Base-by-base conservation (phyloP, 2,888 invertebrate species). In the Chrysolina americana region DNA sequence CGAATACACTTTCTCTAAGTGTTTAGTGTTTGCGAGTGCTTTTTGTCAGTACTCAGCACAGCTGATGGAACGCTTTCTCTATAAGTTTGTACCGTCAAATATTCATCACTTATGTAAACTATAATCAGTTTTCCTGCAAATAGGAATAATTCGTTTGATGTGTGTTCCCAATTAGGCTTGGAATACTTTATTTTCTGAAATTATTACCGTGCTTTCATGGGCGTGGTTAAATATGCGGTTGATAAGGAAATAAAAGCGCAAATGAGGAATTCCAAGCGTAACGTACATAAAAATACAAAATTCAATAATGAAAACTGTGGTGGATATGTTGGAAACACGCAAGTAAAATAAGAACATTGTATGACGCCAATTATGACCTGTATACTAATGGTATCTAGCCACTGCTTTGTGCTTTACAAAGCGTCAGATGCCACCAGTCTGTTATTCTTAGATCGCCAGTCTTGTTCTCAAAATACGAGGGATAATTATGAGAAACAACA, bases 271-370 rank as follows among this genome's bases (percentile, higher is more conserved):
- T 65, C 47, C 19, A 21, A n/a, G 65, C 44, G 65, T 44, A 41
- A 65, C 28, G 66, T 44, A n/a, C 28, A 66, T 66, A 66, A 28
- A 59, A 44, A 66, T 50, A 66, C 21, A 53, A 41, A 68, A 68
- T 68, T 68, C 68, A 68, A 68, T 68, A 68, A 68, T 68, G 41
- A 68, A 68, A 68, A 68, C 41, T 19, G 13, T 3, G 48, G 65
- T 73, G 47, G 70, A 73, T 73, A 65, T 41, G 69, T 70, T 56
- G 44, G 19, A 73, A 70, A 62, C 70, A 73, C 70, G 70, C 73
- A 73, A 73, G 70, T 70, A 50, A 68, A 41, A 41, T 53, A 44
- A 68, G 68, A 69, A 69, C 50, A 69, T 65, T 62, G 63, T 64
- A 63, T 56, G 63, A 47, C 72, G 62, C 62, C 63, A 73, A 73